Evolutionary conservation across 1,140 invertebrate species (phyloP).

Genomic region (Drosophila subobscura): DNA sequence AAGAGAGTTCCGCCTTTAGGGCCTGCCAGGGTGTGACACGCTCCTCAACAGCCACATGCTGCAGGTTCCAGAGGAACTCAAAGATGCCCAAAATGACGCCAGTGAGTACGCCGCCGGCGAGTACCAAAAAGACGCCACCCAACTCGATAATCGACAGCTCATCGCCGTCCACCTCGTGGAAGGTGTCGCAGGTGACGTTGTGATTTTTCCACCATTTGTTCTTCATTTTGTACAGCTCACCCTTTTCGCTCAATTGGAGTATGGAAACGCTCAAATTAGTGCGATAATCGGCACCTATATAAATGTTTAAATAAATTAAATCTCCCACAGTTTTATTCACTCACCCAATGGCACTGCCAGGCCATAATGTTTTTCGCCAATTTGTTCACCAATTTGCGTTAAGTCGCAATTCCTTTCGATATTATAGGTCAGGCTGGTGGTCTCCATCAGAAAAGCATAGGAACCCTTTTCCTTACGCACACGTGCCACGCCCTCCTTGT

Average conservation of each 20-base stretch:
- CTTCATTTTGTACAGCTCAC: slow-evolving; percentile 90
- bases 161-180: slow-evolving; percentile 77
- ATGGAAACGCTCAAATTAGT: slow-evolving; percentile 90
- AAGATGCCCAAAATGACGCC: slow-evolving; percentile 88
- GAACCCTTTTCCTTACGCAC: slow-evolving; percentile 87
- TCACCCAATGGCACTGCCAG: slow-evolving; percentile 90
- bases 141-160: slow-evolving; percentile 87
- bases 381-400: slow-evolving; percentile 89
- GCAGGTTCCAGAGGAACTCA: slow-evolving; percentile 94
- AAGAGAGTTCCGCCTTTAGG: slow-evolving; percentile 86
- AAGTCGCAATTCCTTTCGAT: slow-evolving; percentile 90
- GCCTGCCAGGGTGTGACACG: slow-evolving; percentile 87
- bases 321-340: not conserved
- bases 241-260: slow-evolving; percentile 92
- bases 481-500: slow-evolving; percentile 92
- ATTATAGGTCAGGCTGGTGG: slow-evolving; percentile 91
- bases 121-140: slow-evolving; percentile 89
- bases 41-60: slow-evolving; percentile 90
- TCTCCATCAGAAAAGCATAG: slow-evolving; percentile 95
- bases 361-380: slow-evolving; percentile 94
- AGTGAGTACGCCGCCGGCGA: slow-evolving; percentile 87
- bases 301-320: not conserved
- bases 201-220: slow-evolving; percentile 93
- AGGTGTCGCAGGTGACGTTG: slow-evolving; percentile 56
- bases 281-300: slow-evolving; percentile 85